Percentiles rank a stretch among this genome's conserved stretches.
phyloP scores from a whole-genome alignment of 2,888 invertebrate species.

The Pachydiplax longipennis region DNA sequence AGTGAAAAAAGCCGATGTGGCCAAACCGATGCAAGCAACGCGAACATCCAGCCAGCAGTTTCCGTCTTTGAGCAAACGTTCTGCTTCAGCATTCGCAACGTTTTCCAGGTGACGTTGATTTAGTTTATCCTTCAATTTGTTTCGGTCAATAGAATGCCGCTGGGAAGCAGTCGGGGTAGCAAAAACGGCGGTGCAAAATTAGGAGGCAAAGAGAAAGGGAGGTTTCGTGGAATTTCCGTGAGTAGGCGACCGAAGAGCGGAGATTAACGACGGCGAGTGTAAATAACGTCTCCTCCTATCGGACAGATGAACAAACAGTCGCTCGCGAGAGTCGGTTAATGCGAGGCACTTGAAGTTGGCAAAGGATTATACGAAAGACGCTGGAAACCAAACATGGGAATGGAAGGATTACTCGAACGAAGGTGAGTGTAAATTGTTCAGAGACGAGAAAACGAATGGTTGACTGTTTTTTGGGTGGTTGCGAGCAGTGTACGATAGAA shows the following conservation, averaged over 20 bases:
- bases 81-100: no score
- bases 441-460: not conserved
- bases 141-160: no score
- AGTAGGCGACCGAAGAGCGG: not conserved
- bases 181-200: not conserved
- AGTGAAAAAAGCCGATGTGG: no score
- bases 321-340: not conserved
- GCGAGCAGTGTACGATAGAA: not conserved
- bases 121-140: no score
- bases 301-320: not conserved
- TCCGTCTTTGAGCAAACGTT: no score
- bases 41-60: no score
- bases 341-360: not conserved
- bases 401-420: not conserved
- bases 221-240: not conserved
- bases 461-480: not conserved
- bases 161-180: not conserved
- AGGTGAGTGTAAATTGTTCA: not conserved
- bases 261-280: not conserved
- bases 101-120: no score
- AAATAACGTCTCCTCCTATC: not conserved
- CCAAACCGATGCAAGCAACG: no score
- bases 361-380: not conserved
- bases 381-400: not conserved
- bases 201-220: not conserved